Evolutionary conservation across 2,888 invertebrate genomes (phyloP), one percentile per base, ranked within the genome.

Genomic region (Diogma glabrata): DNA sequence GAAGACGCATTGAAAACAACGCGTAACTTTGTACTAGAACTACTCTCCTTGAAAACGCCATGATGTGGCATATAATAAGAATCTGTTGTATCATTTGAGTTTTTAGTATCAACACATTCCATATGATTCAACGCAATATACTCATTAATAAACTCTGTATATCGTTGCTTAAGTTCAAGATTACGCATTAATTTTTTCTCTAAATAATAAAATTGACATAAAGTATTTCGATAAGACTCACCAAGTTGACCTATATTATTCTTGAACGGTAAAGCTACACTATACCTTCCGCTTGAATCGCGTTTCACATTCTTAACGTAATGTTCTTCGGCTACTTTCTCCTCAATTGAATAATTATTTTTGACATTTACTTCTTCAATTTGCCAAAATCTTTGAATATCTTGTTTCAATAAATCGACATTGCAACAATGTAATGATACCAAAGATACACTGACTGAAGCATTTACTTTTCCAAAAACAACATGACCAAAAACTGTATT

Each of bases 1-100:
- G n/a, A n/a, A n/a, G n/a, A n/a, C 36, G 36, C 36, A 36, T 36
- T 36, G 36, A 36, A 36, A 3, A 36, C 36, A 17, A 36, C 36
- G 16, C 16, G 36, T 36, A 36, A 36, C 17, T 36, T 36, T 19
- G 36, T 36, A 14, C 6, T 33, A 6, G 12, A n/a, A 14, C 16
- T 6, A 33, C 6, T 33, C 16, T 33, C 33, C 6, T 16, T 16
- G 9, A 38, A 4, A 9, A 16, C 38, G 10, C 19, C 4, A 6
- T 38, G 16, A 16, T 38, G 16, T 10, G 38, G 38, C 38, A 38
- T 16, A 16, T 38, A 38, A 4, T 16, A 38, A 16, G 12, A n/a
- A 6, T 33, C 16, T 33, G 33, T 14, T 10, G 33, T 14, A 33
- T 33, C 12, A 12, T 14, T 12, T 6, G n/a, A 6, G n/a, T 6